Evolutionary conservation across 2,888 invertebrate genomes (phyloP).

Genomic region (Volucella inanis): DNA sequence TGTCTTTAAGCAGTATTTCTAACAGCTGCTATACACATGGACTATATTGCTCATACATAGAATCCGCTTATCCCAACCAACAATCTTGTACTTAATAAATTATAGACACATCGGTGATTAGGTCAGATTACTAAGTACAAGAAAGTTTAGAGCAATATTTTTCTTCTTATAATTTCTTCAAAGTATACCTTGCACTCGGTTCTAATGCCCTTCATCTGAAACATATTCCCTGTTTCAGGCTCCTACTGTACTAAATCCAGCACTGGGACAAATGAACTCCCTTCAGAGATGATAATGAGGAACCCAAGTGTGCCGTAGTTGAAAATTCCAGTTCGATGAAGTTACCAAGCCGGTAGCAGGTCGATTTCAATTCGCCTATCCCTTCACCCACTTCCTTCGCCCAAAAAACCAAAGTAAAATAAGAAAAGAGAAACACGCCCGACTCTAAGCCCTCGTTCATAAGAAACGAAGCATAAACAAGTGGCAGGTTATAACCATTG

Average conservation of each 20-base stretch:
- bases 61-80: too few relatives aligned
- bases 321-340: conserved; percentile 52
- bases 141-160: neutral
- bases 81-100: too few relatives aligned
- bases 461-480: conserved; percentile 54
- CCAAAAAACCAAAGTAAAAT: neutral
- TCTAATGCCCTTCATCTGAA: neutral
- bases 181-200: neutral
- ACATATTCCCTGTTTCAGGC: neutral
- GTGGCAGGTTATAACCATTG: conserved; percentile 69
- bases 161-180: neutral
- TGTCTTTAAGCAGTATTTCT: too few relatives aligned
- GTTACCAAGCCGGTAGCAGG: conserved; percentile 67
- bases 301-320: conserved; percentile 32
- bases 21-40: too few relatives aligned
- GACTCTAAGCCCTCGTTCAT: conserved; percentile 48
- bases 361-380: conserved; percentile 53
- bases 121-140: too few relatives aligned
- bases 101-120: too few relatives aligned
- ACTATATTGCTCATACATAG: too few relatives aligned
- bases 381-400: conserved; percentile 20
- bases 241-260: conserved; percentile 13
- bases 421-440: neutral
- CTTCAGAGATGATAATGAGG: conserved; percentile 26
- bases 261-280: conserved; percentile 27